Evolutionary conservation across 2,888 invertebrate species (phyloP).

Genomic region (Cheilosia scutellata): DNA sequence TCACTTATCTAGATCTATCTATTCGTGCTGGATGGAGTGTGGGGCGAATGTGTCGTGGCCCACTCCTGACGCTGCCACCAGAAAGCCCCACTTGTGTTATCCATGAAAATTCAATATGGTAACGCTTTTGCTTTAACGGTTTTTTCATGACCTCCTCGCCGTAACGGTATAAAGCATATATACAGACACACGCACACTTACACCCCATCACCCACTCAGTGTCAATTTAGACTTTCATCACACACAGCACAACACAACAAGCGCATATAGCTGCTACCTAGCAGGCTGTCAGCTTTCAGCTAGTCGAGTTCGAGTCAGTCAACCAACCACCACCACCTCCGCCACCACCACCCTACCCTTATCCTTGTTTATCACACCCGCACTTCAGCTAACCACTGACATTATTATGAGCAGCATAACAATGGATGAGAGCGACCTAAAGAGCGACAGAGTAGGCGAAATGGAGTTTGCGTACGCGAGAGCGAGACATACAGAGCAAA

Average conservation of each 20-base stretch:
- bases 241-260: constrained; percentile 48
- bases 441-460: constrained; percentile 16
- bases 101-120: constrained; percentile 76
- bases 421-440: constrained; percentile 58
- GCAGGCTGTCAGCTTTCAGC: constrained; percentile 34
- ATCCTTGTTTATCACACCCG: constrained; percentile 71
- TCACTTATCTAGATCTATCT: constrained; percentile 74
- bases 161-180: constrained; percentile 49
- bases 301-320: constrained; percentile 42
- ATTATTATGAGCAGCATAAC: constrained; percentile 76
- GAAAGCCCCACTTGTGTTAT: constrained; percentile 60
- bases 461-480: constrained; percentile 11
- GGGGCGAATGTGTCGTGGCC: constrained; percentile 56
- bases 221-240: constrained; percentile 76
- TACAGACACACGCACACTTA: neutral
- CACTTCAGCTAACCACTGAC: constrained; percentile 76
- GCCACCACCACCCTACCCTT: constrained; percentile 16
- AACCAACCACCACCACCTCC: neutral
- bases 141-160: constrained; percentile 74
- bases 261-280: neutral
- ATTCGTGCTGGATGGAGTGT: constrained; percentile 48
- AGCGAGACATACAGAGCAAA: constrained; percentile 5
- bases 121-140: constrained; percentile 75
- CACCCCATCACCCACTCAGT: constrained; percentile 63
- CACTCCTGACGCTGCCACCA: constrained; percentile 7